Evolutionary conservation across 1,140 invertebrate genomes (phyloP).

Genomic region (Pogonomyrmex barbatus): DNA sequence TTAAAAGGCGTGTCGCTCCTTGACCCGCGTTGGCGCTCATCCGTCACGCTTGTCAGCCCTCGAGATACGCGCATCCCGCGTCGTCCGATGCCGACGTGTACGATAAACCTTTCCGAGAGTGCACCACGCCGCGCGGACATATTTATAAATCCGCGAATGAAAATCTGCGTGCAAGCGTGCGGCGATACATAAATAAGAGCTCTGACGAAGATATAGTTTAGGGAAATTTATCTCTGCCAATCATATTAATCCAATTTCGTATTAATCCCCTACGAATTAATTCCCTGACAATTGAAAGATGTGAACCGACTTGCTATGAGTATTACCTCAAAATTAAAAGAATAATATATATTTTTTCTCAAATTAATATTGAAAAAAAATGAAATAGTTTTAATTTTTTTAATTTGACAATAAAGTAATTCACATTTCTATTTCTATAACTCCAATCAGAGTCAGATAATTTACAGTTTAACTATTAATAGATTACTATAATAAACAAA

Average conservation of each 20-base stretch:
- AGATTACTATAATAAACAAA: constrained; percentile 1
- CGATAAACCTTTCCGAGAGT: constrained; percentile 54
- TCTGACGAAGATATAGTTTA: constrained; percentile 14
- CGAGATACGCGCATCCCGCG: constrained; percentile 64
- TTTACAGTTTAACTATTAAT: constrained; percentile 6
- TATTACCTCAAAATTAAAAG: not conserved
- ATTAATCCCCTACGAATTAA: not conserved
- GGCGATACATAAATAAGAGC: constrained; percentile 43
- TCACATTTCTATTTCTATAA: not conserved
- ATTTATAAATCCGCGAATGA: constrained; percentile 68
- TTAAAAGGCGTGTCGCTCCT: constrained; percentile 71
- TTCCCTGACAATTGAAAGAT: constrained; percentile 10
- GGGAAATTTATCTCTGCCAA: constrained; percentile 3
- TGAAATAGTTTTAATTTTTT: not conserved
- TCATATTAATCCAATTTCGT: not conserved
- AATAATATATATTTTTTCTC: not conserved
- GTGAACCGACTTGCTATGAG: not conserved
- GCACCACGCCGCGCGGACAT: constrained; percentile 42
- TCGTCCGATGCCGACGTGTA: constrained; percentile 32
- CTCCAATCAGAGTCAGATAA: not conserved
- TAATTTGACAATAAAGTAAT: not conserved
- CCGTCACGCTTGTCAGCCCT: constrained; percentile 71
- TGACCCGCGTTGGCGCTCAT: constrained; percentile 70
- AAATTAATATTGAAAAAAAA: not conserved
- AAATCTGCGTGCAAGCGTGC: constrained; percentile 16